phyloP scores from a whole-genome alignment of 2,113 vertebrate species.

The Anoura caudifer region DNA sequence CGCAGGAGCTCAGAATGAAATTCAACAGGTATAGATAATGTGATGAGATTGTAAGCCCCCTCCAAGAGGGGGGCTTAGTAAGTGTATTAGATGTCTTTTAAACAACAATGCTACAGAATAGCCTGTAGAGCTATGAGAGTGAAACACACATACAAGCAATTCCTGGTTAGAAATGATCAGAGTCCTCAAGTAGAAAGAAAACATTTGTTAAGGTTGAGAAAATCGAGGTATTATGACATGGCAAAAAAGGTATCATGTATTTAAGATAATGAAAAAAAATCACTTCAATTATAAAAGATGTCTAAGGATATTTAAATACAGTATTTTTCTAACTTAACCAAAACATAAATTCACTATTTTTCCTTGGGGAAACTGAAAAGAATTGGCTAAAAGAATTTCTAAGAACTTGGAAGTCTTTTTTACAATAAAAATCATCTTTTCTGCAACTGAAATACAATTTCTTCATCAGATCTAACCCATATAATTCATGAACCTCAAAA shows the following conservation, averaged over 20 bases:
- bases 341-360: not conserved
- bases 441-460: constrained; percentile 20
- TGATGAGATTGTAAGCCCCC: constrained; percentile 48
- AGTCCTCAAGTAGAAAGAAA: constrained; percentile 80
- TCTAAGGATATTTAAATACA: not conserved
- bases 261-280: constrained; percentile 1
- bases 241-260: not conserved
- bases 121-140: not conserved
- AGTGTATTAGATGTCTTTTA: not conserved
- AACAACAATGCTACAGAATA: constrained; percentile 31
- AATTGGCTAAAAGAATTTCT: constrained; percentile 19
- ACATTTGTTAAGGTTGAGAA: constrained; percentile 2
- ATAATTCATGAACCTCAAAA: not conserved
- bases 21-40: constrained; percentile 25
- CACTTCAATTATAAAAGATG: not conserved
- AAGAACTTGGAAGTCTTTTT: not conserved
- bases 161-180: not conserved
- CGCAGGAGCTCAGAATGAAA: not conserved
- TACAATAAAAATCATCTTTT: not conserved
- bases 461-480: not conserved
- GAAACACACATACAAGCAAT: not conserved
- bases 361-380: not conserved
- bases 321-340: constrained; percentile 12
- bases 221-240: not conserved
- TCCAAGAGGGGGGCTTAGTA: constrained; percentile 21